A percentile compares a stretch with the other conserved stretches of the same genome.
Evolutionary conservation across 2,888 invertebrate genomes (phyloP).

Genomic region (Heliconius ethilla): DNA sequence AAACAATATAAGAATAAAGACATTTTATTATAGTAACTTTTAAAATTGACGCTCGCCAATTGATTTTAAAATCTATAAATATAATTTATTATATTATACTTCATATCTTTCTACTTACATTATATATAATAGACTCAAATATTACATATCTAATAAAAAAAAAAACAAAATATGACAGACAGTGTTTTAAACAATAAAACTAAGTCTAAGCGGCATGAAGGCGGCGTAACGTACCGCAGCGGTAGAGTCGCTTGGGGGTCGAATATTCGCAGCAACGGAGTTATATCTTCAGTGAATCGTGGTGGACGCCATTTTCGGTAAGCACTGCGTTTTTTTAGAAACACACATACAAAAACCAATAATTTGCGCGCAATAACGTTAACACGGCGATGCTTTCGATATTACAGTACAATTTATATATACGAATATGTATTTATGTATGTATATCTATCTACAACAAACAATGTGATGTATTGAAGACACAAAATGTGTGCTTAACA

Average conservation of each 20-base stretch:
- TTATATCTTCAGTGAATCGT: conserved; percentile 89
- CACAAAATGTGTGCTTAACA: conserved; percentile 38
- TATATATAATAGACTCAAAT: neutral
- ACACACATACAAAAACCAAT: conserved; percentile 51
- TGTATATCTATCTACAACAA: conserved; percentile 56
- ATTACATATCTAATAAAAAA: neutral
- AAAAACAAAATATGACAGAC: neutral
- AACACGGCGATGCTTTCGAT: neutral
- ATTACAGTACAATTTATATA: conserved; percentile 15
- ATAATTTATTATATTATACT: neutral
- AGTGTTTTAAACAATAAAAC: conserved; percentile 3
- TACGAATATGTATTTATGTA: conserved; percentile 3
- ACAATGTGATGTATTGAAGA: conserved; percentile 47
- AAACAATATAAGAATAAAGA: no score
- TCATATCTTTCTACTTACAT: neutral
- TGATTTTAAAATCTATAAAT: neutral
- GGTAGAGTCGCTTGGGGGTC: conserved; percentile 85
- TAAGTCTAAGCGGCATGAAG: neutral
- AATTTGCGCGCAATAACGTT: conserved; percentile 29
- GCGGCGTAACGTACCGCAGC: conserved; percentile 73
- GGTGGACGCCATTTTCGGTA: conserved; percentile 93
- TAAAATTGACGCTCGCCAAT: no score
- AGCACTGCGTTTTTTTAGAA: conserved; percentile 79
- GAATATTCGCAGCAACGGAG: conserved; percentile 88
- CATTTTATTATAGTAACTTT: no score